Evolutionary conservation across 1,140 invertebrate species (phyloP).

Genomic region (Anagrus nilaparvatae): DNA sequence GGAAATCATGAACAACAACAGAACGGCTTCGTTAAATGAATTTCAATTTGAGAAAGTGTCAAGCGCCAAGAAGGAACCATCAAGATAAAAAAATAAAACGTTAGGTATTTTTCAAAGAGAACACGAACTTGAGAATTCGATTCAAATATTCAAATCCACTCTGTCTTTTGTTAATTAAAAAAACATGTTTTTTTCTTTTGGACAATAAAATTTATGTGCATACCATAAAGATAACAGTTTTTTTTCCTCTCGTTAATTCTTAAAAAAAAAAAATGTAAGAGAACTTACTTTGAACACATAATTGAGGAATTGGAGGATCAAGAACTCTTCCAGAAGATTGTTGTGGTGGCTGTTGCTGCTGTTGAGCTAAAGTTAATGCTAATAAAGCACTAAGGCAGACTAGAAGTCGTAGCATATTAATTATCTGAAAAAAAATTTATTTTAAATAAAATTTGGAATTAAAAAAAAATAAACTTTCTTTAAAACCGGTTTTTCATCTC

Average conservation of each 20-base stretch:
- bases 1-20: background rate
- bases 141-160: too few species aligned
- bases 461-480: constrained; percentile 20
- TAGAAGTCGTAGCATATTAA: constrained; percentile 39
- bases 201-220: background rate
- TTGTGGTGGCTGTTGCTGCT: too few species aligned
- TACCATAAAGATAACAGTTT: background rate
- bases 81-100: background rate
- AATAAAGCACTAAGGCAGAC: constrained; percentile 27
- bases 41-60: constrained; percentile 13
- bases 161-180: background rate
- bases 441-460: background rate
- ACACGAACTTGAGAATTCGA: too few species aligned
- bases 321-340: constrained; percentile 54
- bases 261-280: constrained; percentile 4
- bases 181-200: background rate
- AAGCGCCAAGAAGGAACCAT: background rate
- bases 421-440: background rate
- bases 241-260: background rate
- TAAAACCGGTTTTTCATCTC: constrained; percentile 23
- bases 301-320: constrained; percentile 60
- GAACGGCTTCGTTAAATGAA: constrained; percentile 1
- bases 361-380: constrained; percentile 50
- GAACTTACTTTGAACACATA: constrained; percentile 56
- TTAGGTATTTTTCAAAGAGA: background rate